Percentiles rank a stretch among this genome's conserved stretches.
Evolutionary conservation across 64 coral and sea anemone genomes (phyloP).

Genomic region (Montipora efflorescens): DNA sequence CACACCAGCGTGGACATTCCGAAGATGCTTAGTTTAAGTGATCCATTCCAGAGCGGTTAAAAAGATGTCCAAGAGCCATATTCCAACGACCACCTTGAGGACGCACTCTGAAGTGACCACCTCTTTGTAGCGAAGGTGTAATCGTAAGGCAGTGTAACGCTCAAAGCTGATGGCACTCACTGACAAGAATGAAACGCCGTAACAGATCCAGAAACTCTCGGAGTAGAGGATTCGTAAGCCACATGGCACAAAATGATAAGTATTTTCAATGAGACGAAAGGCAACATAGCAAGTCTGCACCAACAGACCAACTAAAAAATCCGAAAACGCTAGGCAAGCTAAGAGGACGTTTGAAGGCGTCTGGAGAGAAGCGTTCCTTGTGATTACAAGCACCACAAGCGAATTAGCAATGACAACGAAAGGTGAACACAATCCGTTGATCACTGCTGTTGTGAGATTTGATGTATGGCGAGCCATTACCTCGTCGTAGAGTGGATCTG

Average conservation of each 20-base stretch:
- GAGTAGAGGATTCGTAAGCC: conserved; percentile 81
- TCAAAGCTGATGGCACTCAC: conserved; percentile 86
- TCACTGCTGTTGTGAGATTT: conserved; percentile 70
- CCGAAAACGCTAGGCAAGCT: conserved; percentile 74
- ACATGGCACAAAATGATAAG: conserved; percentile 71
- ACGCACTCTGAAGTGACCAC: conserved; percentile 54
- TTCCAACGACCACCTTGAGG: not conserved
- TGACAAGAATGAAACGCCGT: conserved; percentile 81
- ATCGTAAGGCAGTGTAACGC: conserved; percentile 41
- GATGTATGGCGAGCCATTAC: conserved; percentile 46
- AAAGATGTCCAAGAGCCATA: conserved; percentile 67
- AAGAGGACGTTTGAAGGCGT: conserved; percentile 81
- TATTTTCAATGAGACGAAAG: conserved; percentile 70
- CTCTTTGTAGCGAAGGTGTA: conserved; percentile 76
- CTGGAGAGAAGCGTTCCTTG: conserved; percentile 36
- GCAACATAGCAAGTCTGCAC: conserved; percentile 83
- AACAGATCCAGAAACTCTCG: conserved; percentile 91
- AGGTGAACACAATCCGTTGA: conserved; percentile 66
- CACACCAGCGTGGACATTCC: conserved; percentile 40
- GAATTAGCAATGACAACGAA: conserved; percentile 78
- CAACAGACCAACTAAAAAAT: conserved; percentile 71
- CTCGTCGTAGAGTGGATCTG: conserved; percentile 45
- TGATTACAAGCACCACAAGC: conserved; percentile 64
- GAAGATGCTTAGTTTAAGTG: conserved; percentile 27
- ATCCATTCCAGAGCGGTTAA: conserved; percentile 50